phyloP scores from a whole-genome alignment of 2,113 vertebrate species.

The Leiothrix lutea region DNA sequence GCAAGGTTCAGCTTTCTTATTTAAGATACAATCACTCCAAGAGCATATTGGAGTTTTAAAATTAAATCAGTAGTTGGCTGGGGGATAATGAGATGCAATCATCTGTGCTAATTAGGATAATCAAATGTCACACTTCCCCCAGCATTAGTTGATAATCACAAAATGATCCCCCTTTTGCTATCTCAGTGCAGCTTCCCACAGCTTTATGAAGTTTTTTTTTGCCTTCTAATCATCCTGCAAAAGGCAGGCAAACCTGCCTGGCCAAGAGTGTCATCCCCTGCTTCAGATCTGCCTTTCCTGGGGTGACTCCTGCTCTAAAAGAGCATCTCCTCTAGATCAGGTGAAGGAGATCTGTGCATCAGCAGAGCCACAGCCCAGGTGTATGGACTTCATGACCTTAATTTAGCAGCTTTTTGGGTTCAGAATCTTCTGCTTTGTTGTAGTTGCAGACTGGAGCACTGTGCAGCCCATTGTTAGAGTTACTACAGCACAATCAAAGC shows the following conservation, averaged over 20 bases:
- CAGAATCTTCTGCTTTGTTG: not conserved
- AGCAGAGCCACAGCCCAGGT: not conserved
- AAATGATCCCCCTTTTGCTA: not conserved
- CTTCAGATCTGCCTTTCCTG: not conserved
- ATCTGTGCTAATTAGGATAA: conserved; percentile 17
- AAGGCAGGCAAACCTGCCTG: not conserved
- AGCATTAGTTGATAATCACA: not conserved
- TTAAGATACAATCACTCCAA: not conserved
- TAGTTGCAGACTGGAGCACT: not conserved
- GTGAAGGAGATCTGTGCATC: not conserved
- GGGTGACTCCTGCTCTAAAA: not conserved
- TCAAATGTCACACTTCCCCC: not conserved
- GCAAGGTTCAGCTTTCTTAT: not conserved
- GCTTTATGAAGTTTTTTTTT: not conserved
- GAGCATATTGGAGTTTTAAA: not conserved
- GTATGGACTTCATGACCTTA: not conserved
- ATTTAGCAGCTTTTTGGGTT: not conserved
- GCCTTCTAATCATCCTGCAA: not conserved
- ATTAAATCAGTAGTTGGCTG: not conserved
- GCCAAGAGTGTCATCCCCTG: not conserved
- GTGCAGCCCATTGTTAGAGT: not conserved
- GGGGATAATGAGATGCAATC: not conserved
- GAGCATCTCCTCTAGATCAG: not conserved
- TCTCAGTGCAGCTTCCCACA: not conserved
- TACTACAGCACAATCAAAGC: not conserved